These are phyloP conservation scores for Belonocnema kinseyi DNA, from an alignment of 1,140 invertebrate species.

Conservation along the genomic window DNA sequence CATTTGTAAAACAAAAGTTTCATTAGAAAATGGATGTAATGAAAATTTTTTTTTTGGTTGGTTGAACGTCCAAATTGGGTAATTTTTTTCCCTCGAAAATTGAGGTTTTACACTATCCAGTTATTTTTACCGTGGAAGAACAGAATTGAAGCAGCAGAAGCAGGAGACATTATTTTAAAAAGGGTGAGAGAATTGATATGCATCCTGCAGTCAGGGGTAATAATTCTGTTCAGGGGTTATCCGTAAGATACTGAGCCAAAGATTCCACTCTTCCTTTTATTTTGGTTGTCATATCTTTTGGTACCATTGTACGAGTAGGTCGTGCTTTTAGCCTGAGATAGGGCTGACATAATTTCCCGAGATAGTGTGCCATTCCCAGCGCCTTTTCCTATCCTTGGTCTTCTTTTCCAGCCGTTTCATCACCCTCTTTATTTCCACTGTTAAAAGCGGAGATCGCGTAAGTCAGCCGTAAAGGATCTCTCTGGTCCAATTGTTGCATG, in stretches of 20 bases:
- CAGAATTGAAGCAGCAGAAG: background rate
- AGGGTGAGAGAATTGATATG: slow-evolving; percentile 32
- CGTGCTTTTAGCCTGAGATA: slow-evolving; percentile 61
- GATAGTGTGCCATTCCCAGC: slow-evolving; percentile 50
- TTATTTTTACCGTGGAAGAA: too few species aligned
- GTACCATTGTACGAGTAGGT: slow-evolving; percentile 50
- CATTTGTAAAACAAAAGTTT: too few species aligned
- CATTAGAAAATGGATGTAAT: too few species aligned
- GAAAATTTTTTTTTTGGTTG: too few species aligned
- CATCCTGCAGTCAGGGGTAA: slow-evolving; percentile 35
- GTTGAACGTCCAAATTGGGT: too few species aligned
- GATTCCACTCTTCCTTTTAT: slow-evolving; percentile 62
- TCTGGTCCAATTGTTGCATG: background rate
- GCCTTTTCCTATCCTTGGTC: background rate
- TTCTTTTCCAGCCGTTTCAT: slow-evolving; percentile 39
- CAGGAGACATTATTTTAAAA: slow-evolving; percentile 34
- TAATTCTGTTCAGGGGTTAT: slow-evolving; percentile 54
- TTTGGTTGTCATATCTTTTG: slow-evolving; percentile 58
- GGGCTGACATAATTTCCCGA: slow-evolving; percentile 67
- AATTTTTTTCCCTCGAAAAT: too few species aligned
- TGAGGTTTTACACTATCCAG: too few species aligned
- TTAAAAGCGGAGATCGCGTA: slow-evolving; percentile 47
- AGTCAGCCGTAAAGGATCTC: slow-evolving; percentile 35
- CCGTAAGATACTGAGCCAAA: slow-evolving; percentile 47
- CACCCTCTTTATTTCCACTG: slow-evolving; percentile 47